Conservation (phyloP, 2,888 invertebrate species). For the Eristalis arbustorum region DNA sequence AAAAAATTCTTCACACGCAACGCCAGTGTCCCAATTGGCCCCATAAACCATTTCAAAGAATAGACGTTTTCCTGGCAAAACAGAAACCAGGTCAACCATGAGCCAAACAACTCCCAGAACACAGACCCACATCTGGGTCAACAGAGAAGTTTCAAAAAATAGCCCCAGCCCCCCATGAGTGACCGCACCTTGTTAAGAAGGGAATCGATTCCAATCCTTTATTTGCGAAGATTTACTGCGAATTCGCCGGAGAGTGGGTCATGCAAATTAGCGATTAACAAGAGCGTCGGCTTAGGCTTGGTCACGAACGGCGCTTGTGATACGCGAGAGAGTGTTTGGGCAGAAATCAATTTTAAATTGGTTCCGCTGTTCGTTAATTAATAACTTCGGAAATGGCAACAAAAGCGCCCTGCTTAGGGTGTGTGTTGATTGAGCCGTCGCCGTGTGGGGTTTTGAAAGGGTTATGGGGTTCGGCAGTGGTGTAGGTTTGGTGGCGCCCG, state of each 20-base stretch:
- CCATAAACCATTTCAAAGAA: background rate
- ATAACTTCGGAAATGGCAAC: background rate
- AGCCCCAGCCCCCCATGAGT: background rate
- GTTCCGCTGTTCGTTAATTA: slow-evolving; percentile 20
- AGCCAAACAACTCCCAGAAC: slow-evolving; percentile 1
- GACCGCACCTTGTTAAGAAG: slow-evolving; percentile 71
- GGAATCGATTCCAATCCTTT: slow-evolving; percentile 47
- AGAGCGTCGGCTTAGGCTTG: slow-evolving; percentile 9
- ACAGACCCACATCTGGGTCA: slow-evolving; percentile 29
- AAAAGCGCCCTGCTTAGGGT: background rate
- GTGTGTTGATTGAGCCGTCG: slow-evolving; percentile 21
- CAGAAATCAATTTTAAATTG: slow-evolving; percentile 29
- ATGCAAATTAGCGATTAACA: slow-evolving; percentile 42
- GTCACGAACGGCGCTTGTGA: background rate
- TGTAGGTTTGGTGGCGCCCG: background rate
- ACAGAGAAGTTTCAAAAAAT: slow-evolving; percentile 11
- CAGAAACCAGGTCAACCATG: slow-evolving; percentile 31
- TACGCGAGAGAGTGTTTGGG: background rate
- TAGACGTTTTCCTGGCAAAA: slow-evolving; percentile 33
- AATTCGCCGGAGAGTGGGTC: slow-evolving; percentile 25
- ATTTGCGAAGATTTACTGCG: slow-evolving; percentile 39
- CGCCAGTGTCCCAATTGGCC: background rate
- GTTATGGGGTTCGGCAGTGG: background rate
- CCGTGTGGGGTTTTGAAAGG: background rate
- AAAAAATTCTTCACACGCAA: background rate